Base-by-base conservation (phyloP, 2,113 vertebrate species). In the Lophius piscatorius region DNA sequence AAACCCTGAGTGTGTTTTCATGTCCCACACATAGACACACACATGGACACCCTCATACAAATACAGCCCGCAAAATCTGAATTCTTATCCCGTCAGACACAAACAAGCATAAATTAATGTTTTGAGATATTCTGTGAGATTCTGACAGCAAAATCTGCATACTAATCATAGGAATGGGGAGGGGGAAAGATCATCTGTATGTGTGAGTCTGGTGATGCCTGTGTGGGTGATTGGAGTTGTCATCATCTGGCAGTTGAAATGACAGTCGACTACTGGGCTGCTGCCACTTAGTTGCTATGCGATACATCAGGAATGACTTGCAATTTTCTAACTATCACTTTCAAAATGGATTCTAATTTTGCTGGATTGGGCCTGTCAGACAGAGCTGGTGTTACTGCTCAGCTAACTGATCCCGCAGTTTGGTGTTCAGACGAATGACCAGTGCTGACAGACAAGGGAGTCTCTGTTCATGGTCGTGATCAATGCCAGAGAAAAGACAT, bases 321-420 rank as follows among this genome's bases (percentile, higher is more conserved):
- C 87, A 90, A 88, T 88, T 88, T 90, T 88, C 85, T 70, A 90
- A 88, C 87, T 86, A 88, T 90, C 85, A 87, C 82, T 88, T 87
- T 87, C 75, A 85, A 84, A 90, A 83, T 85, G 77, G 85, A 85
- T 84, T 85, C 76, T 85, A 88, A 88, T 90, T 87, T 81, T 74
- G 68, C 63, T 31, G 82, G 78, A 86, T 78, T 66, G 83, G 64
- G 63, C 51, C 79, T 87, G 87, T 87, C 88, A 85, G 73, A 59
- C 72, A 41, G 72, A 50, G 75, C 59, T 44, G 74, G 62, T 59
- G 63, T 66, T 62, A 39, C 74, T 41, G 76, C 80, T 58, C 45
- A 21, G 46, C 57, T 57, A 70, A 77, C 36, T 40, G 74, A 81
- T 86, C 82, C 70, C 74, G 75, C 48, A 63, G 76, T 75, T 73